Evolutionary conservation across 2,113 vertebrate species (phyloP).

Genomic region (Deroptyus accipitrinus): DNA sequence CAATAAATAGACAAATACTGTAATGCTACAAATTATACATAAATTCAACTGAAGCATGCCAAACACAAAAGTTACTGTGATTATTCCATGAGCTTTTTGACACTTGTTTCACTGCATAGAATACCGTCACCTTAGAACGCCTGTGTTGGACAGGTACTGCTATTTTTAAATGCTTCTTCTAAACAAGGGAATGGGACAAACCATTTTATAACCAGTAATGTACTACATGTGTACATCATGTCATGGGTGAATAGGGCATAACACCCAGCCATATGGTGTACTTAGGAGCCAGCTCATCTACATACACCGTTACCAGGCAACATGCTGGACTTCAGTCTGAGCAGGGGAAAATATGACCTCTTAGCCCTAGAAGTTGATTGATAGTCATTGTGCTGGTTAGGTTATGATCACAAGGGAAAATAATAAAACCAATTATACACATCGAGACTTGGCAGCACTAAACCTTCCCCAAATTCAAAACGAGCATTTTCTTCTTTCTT

Average conservation of each 20-base stretch:
- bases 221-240: conserved; percentile 25
- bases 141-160: neutral
- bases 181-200: neutral
- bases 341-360: neutral
- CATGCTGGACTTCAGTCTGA: neutral
- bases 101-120: neutral
- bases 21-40: neutral
- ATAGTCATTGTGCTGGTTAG: neutral
- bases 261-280: neutral
- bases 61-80: neutral
- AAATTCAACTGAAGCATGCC: neutral
- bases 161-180: neutral
- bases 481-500: neutral
- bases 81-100: neutral
- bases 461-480: neutral
- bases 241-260: neutral
- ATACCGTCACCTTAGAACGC: neutral
- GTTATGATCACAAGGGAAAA: neutral
- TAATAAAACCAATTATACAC: neutral
- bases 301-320: conserved; percentile 31
- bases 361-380: neutral
- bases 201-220: neutral
- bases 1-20: neutral
- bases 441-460: neutral
- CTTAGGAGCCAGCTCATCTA: neutral